Percentiles rank a stretch among this genome's conserved stretches.
Conservation (phyloP, 1,140 invertebrate species). For the Orius laevigatus region DNA sequence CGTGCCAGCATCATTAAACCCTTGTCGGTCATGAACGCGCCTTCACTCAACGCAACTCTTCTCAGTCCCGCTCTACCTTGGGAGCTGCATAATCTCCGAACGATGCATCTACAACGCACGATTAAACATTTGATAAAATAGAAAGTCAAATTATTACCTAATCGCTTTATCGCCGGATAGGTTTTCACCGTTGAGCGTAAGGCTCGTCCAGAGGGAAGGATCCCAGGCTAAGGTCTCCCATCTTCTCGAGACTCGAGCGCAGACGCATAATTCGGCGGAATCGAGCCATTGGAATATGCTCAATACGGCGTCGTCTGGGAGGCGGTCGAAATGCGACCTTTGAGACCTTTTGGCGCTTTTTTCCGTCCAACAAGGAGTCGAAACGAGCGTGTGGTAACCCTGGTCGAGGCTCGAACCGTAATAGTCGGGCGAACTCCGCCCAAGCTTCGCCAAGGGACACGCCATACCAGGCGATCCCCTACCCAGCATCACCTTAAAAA, state of each 20-base stretch:
- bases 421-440: conserved; percentile 29
- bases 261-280: conserved; percentile 57
- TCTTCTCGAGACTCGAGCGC: conserved; percentile 61
- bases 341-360: conserved; percentile 5
- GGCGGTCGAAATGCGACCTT: conserved; percentile 26
- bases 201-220: conserved; percentile 54
- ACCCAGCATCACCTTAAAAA: conserved; percentile 14
- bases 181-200: conserved; percentile 43
- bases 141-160: conserved; percentile 18
- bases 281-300: conserved; percentile 56
- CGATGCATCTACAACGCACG: conserved; percentile 30
- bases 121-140: conserved; percentile 1
- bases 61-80: conserved; percentile 38
- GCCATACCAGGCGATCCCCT: conserved; percentile 16
- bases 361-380: conserved; percentile 26
- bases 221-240: conserved; percentile 74
- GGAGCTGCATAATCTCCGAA: conserved; percentile 37
- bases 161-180: conserved; percentile 51
- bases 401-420: conserved; percentile 42
- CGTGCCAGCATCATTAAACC: conserved; percentile 48
- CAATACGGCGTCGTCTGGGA: conserved; percentile 36
- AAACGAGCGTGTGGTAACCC: conserved; percentile 56
- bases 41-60: conserved; percentile 50
- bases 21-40: conserved; percentile 55
- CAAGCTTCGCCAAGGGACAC: conserved; percentile 38